These are phyloP conservation scores for Luidia sarsii DNA, from an alignment of 53 echinoderm and acorn worm species.

Conservation along the genomic window DNA sequence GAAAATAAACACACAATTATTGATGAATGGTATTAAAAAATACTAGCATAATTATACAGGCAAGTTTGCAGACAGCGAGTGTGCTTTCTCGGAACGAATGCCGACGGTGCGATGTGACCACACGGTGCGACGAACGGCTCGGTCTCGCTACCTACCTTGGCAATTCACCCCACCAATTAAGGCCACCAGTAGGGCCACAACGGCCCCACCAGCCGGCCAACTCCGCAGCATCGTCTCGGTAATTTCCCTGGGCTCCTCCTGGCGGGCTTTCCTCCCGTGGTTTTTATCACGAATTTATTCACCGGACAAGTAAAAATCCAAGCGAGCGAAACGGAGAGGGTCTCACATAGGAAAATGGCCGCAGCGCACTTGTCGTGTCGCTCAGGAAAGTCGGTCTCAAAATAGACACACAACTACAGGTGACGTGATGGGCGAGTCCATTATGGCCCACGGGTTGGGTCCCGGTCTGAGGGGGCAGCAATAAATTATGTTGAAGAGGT, in stretches of 20 bases:
- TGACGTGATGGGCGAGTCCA: constrained; percentile 50
- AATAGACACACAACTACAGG: constrained; percentile 45
- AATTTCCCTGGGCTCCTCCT: constrained; percentile 27
- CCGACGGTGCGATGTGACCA: no score
- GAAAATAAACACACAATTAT: no score
- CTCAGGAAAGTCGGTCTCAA: constrained; percentile 53
- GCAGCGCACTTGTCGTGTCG: constrained; percentile 2
- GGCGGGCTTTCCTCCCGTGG: neutral
- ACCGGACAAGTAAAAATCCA: constrained; percentile 49
- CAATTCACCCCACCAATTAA: constrained; percentile 33
- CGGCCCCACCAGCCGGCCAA: constrained; percentile 55
- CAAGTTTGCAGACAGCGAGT: no score
- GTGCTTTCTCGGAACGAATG: no score
- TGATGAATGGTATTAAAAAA: no score
- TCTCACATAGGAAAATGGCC: constrained; percentile 33
- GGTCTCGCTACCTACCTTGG: constrained; percentile 50
- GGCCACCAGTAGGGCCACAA: constrained; percentile 24
- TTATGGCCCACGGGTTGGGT: neutral
- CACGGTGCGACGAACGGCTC: no score
- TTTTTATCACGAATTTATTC: constrained; percentile 38
- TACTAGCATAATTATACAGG: no score
- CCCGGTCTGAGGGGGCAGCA: neutral
- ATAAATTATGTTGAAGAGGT: no score
- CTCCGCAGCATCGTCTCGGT: constrained; percentile 52
- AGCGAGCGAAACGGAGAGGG: neutral